Conservation (phyloP, 2,113 vertebrate genomes). For the Oncorhynchus nerka region DNA sequence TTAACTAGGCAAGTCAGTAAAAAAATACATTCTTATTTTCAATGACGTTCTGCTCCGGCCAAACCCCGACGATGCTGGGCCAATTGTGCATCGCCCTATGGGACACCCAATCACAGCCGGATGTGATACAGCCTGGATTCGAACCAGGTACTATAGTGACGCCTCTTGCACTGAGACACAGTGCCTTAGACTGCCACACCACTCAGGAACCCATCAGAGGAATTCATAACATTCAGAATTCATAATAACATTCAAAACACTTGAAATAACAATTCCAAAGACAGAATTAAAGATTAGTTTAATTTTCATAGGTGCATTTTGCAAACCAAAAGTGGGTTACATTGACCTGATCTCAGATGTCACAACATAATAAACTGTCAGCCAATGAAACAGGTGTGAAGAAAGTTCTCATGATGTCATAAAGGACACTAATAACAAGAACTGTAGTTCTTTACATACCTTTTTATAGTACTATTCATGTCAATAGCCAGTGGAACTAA, state of each 20-base stretch:
- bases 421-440: background rate
- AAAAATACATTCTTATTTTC: too few species aligned
- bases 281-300: background rate
- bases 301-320: background rate
- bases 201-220: too few species aligned
- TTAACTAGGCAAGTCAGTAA: too few species aligned
- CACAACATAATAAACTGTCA: background rate
- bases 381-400: background rate
- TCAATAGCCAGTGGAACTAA: background rate
- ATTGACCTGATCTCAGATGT: background rate
- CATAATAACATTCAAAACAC: background rate
- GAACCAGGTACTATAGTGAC: too few species aligned
- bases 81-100: too few species aligned
- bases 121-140: too few species aligned
- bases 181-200: too few species aligned
- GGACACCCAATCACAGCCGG: too few species aligned
- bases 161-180: too few species aligned
- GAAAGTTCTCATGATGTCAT: background rate
- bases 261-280: background rate
- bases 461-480: background rate
- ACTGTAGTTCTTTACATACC: background rate
- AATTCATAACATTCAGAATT: background rate
- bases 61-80: too few species aligned
- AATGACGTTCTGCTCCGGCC: too few species aligned
- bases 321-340: background rate